phyloP scores from a whole-genome alignment of 2,888 invertebrate genomes.

The Theodoxus fluviatilis region DNA sequence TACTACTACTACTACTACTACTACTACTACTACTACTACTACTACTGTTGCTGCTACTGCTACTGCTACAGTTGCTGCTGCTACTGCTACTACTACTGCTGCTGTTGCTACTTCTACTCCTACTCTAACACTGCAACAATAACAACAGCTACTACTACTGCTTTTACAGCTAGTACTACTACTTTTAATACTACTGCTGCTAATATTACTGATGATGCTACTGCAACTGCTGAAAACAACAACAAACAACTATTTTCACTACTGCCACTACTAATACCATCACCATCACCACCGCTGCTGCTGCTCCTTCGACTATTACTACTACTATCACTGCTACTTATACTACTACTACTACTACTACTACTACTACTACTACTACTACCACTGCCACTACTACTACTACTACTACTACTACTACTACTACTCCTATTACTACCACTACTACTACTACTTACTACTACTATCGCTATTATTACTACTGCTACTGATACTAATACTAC shows the following conservation, averaged over 20 bases:
- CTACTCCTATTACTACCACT: background rate
- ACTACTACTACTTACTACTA: too few relatives aligned
- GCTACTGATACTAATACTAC: too few relatives aligned
- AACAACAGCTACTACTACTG: background rate
- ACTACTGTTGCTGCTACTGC: background rate
- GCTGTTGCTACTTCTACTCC: background rate
- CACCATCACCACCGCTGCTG: background rate
- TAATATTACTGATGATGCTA: background rate
- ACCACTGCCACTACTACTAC: background rate
- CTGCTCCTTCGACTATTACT: constrained; percentile 1
- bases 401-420: background rate
- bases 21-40: constrained; percentile 2
- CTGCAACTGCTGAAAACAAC: background rate
- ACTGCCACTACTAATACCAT: background rate
- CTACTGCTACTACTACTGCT: constrained; percentile 7
- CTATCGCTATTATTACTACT: too few relatives aligned
- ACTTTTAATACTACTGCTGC: background rate
- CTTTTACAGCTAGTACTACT: background rate
- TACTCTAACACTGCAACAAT: background rate
- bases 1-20: constrained; percentile 2
- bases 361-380: background rate
- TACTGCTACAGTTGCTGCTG: background rate
- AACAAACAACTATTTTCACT: too few relatives aligned
- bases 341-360: constrained; percentile 1
- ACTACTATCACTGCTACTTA: background rate